Evolutionary conservation across 2,797 vertebrate species (phyloP).

Genomic region (Fundulus diaphanus): DNA sequence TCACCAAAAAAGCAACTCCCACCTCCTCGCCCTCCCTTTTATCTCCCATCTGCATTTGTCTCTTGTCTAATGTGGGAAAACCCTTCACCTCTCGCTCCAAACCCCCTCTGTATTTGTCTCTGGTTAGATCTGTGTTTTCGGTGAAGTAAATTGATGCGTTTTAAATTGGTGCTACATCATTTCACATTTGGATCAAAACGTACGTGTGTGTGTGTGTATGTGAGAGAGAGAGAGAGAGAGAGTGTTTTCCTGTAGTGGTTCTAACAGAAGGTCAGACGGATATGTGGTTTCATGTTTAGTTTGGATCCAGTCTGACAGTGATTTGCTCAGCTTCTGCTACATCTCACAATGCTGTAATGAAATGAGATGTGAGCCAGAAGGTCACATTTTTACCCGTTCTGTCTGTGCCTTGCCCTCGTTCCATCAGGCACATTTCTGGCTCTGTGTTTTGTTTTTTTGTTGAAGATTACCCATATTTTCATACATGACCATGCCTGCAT

Average conservation of each 20-base stretch:
- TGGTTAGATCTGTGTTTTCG: slow-evolving; percentile 18
- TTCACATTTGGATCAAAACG: slow-evolving; percentile 47
- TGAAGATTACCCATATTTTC: slow-evolving; percentile 1
- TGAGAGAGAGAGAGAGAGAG: too few relatives aligned
- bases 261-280: slow-evolving; percentile 52
- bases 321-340: slow-evolving; percentile 64
- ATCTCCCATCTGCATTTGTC: slow-evolving; percentile 28
- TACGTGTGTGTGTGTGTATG: slow-evolving; percentile 27
- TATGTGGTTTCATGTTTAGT: slow-evolving; percentile 70
- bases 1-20: slow-evolving; percentile 29
- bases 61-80: slow-evolving; percentile 41
- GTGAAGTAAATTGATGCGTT: slow-evolving; percentile 37
- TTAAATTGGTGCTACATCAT: slow-evolving; percentile 37
- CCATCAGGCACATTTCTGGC: background rate
- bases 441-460: background rate
- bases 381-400: slow-evolving; percentile 43
- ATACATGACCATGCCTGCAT: slow-evolving; percentile 15
- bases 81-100: slow-evolving; percentile 34
- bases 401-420: slow-evolving; percentile 17
- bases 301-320: slow-evolving; percentile 66
- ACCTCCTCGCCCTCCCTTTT: slow-evolving; percentile 33
- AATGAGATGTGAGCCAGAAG: slow-evolving; percentile 62
- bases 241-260: slow-evolving; percentile 25
- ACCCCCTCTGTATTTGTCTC: slow-evolving; percentile 29
- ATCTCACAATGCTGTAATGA: slow-evolving; percentile 52